Base-by-base conservation (phyloP, 2,113 vertebrate species). In the Cavia aperea region DNA sequence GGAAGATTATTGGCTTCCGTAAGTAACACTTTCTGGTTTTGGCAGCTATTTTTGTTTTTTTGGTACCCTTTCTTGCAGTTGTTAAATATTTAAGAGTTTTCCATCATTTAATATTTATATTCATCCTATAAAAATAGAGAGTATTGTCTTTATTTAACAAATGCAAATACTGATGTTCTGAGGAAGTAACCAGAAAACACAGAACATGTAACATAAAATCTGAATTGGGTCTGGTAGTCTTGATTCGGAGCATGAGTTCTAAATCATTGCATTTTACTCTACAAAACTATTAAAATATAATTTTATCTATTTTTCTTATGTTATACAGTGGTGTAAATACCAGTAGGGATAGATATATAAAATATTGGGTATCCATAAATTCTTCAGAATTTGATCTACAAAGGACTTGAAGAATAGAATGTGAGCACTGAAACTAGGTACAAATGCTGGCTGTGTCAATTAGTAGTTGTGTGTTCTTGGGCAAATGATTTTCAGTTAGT, bases 1-100 rank as follows among this genome's bases (percentile, higher is more conserved):
- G 99, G 99, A 62, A 97, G 98, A 82, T 97, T 99, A 90, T 98
- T 98, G 97, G 99, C 98, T 94, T 96, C 97, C 96, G 99, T 99
- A 97, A 99, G 99, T 97, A 70, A 19, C 0, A 0, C n/a, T 86
- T 49, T 54, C 36, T 33, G 9, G 9, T 0, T 51, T 23, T 49
- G 39, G 15, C 21, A 58, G 10, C 60, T 78, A 29, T 56, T 10
- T 33, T 14, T 6, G 81, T 83, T 83, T 14, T 78, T 7, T 18
- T 39, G 13, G 58, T 58, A 23, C 46, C 54, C 73, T 15, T 29
- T 39, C 10, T 43, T 49, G 31, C 58, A 60, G 7, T 58, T 63
- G 29, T 58, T 75, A 65, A 39, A 49, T 72, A 43, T 91, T 66
- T 72, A 39, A 46, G 49, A 29, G 31, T 62, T 89, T 90, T 66